These are phyloP conservation scores for Platycheirus rosarum DNA, from an alignment of 2,888 invertebrate genomes.

Conservation along the genomic window DNA sequence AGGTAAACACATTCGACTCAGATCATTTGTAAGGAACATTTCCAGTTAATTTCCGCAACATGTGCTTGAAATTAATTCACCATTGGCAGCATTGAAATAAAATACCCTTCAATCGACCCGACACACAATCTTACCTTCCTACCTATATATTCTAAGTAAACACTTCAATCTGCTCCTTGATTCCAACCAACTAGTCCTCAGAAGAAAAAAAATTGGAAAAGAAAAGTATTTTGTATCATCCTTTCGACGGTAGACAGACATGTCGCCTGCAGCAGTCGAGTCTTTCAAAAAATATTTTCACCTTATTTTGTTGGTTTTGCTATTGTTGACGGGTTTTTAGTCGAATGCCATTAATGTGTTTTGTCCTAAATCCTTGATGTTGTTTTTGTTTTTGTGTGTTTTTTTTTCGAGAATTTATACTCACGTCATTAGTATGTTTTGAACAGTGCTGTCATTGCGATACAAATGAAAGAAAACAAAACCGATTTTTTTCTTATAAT, in stretches of 20 bases:
- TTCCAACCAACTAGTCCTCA: conserved; percentile 59
- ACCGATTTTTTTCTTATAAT: no score
- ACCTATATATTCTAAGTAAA: conserved; percentile 33
- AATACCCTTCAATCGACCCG: neutral
- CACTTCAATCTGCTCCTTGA: conserved; percentile 64
- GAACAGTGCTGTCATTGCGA: conserved; percentile 12
- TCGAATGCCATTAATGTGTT: conserved; percentile 61
- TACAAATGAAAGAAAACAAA: no score
- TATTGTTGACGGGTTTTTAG: conserved; percentile 50
- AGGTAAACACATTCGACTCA: conserved; percentile 35
- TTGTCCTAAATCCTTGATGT: conserved; percentile 62
- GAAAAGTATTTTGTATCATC: conserved; percentile 32
- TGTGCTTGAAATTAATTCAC: conserved; percentile 69
- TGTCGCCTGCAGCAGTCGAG: conserved; percentile 55
- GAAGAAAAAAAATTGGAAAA: conserved; percentile 13
- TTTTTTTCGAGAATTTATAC: conserved; percentile 26
- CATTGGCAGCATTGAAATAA: conserved; percentile 40
- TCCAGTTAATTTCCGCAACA: conserved; percentile 66
- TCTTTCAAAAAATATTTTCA: conserved; percentile 20
- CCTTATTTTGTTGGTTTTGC: conserved; percentile 27
- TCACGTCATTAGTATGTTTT: conserved; percentile 11
- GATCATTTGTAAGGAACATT: conserved; percentile 28
- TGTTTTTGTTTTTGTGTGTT: conserved; percentile 48
- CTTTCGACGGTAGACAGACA: conserved; percentile 29
- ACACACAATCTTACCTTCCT: no score